Base-by-base conservation (phyloP, 2,797 vertebrate genomes). In the Enteromius afrohamiltoni region DNA sequence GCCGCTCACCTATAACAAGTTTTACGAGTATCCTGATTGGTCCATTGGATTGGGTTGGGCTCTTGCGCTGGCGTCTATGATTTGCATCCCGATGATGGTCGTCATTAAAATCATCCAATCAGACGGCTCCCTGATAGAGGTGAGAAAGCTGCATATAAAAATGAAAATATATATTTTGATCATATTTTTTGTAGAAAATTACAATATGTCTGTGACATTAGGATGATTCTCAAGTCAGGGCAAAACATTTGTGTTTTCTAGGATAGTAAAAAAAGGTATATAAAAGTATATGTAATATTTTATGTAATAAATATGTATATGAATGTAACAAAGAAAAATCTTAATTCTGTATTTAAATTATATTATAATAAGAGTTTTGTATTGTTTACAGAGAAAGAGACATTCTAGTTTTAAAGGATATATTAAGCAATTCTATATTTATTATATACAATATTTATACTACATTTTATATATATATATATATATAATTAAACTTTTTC, bases 1-100 rank as follows among this genome's bases (percentile, higher is more conserved):
- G 88, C 98, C 98, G 71, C 92, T 99, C 94, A 99, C 96, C 83
- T 99, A 99, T 90, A 99, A 99, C 93, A 99, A 99, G 93, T 92
- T 95, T 89, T 99, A 98, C 65, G 92, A 94, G 62, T 99, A 98
- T 89, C 98, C 98, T 6, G 94, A 96, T 70, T 99, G 98, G 98
- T 95, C 98, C 84, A 96, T 99, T 1, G 97, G 98, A 83, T 85
- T 99, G 79, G 98, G 98, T 85, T 99, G 98, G 98, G 87, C 88
- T 89, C 94, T 99, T 89, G 98, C 98, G 55, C 93, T 99, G 87
- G 90, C 95, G 88, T 99, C 98, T 89, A 99, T 99, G 96, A 92
- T 99, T 87, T 99, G 97, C 86, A 96, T 99, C 95, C 98, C 98
- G 53, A 91, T 99, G 96, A 97, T 98, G 88, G 94, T 97, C 92